Evolutionary conservation across 2,888 invertebrate genomes (phyloP), one percentile per base, ranked within the genome.

Genomic region (Trachelus iudaicus): DNA sequence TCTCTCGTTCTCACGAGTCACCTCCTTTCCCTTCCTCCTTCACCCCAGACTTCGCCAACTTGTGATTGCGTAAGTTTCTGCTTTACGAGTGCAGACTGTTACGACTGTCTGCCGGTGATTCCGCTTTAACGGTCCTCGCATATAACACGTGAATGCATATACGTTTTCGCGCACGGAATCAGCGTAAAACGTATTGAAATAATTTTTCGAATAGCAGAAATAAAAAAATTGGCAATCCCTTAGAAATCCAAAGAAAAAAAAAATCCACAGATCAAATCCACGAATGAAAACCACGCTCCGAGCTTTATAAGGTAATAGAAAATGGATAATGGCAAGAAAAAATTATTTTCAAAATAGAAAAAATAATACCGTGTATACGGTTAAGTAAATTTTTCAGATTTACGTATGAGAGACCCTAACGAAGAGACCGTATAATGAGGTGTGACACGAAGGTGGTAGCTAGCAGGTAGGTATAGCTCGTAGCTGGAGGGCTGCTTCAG

Each of bases 41-140:
- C 56, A 9, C 81, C 81, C 84, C 85, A 84, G 85, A 88, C 87
- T 89, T 89, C 86, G 83, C 86, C 87, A 88, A 89, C 87, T 89
- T 89, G 87, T 89, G 89, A 89, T 89, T 89, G 89, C 89, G 88
- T 87, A 89, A 89, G 89, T 89, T 89, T 89, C 87, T 87, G 85
- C 83, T 89, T 89, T 89, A 89, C 87, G 89, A 88, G 87, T 83
- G 84, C 86, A 83, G 84, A 86, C 82, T 83, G n/a, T 34, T 40
- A 83, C 80, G 80, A 81, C 84, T 87, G 86, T 88, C 86, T 86
- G 82, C 78, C 85, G 82, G 85, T 82, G 87, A 86, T 86, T 87
- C 82, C 84, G 80, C 84, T 83, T 86, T 86, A 82, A 84, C 82
- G 79, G 82, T 82, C 78, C 75, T 79, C 76, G 79, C 77, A 79